Conservation (phyloP, 1,140 invertebrate genomes). For the Pseudomyrmex pallidus region DNA sequence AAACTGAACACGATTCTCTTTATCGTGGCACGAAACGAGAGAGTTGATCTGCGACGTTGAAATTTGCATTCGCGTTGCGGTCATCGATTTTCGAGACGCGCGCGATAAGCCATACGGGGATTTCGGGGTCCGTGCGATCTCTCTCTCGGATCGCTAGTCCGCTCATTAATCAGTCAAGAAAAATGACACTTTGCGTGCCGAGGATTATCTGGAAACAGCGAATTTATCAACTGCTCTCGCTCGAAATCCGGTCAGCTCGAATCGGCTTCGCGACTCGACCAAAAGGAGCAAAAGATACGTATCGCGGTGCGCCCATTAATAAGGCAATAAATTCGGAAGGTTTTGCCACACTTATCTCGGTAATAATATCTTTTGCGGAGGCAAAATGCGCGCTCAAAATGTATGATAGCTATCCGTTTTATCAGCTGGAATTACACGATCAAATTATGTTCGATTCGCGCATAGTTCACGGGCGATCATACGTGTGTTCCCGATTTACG, state of each 20-base stretch:
- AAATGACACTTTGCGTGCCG: conserved; percentile 44
- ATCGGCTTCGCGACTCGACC: conserved; percentile 9
- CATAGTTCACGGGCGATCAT: not conserved
- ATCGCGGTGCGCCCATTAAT: conserved; percentile 32
- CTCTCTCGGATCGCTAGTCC: conserved; percentile 13
- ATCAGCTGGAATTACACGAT: conserved; percentile 40
- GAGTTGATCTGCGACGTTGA: conserved; percentile 27
- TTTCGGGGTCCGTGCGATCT: conserved; percentile 22
- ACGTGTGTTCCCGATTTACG: conserved; percentile 7
- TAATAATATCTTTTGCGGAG: conserved; percentile 38
- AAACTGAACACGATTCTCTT: conserved; percentile 31
- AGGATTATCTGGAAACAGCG: conserved; percentile 19
- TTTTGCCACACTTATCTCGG: conserved; percentile 19
- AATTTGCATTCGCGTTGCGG: conserved; percentile 32
- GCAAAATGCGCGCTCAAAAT: conserved; percentile 18
- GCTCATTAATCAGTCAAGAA: conserved; percentile 49
- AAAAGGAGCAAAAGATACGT: conserved; percentile 14
- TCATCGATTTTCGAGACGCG: conserved; percentile 22
- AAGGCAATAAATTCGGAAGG: conserved; percentile 51
- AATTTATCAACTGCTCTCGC: conserved; percentile 43
- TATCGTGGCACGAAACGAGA: not conserved
- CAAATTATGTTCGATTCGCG: conserved; percentile 5
- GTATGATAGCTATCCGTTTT: conserved; percentile 28
- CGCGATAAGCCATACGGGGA: not conserved
- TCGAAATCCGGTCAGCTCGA: conserved; percentile 31